Evolutionary conservation across 2,113 vertebrate genomes (phyloP).

Genomic region (Triplophysa rosa): DNA sequence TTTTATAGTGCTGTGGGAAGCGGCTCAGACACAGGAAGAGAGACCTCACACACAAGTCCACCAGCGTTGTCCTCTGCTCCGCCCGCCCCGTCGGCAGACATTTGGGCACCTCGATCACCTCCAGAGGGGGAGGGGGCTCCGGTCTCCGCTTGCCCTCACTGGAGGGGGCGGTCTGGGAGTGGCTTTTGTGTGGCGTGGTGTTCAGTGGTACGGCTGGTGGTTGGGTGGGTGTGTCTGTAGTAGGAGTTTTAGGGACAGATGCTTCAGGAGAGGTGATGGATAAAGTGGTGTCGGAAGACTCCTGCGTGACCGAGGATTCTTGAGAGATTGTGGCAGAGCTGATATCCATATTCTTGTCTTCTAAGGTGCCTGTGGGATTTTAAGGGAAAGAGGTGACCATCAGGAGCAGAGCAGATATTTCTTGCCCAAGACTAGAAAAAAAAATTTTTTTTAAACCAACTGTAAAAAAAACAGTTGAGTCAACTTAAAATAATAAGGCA

Average conservation of each 20-base stretch:
- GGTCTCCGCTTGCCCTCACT: conserved; percentile 80
- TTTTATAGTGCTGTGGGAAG: conserved; percentile 99
- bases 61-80: conserved; percentile 88
- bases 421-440: no score
- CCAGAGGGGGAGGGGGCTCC: conserved; percentile 66
- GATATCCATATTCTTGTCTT: conserved; percentile 54
- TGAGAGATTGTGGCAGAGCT: conserved; percentile 52
- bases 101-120: conserved; percentile 79
- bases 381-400: neutral
- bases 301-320: conserved; percentile 67
- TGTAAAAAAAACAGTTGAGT: no score
- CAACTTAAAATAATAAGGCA: no score
- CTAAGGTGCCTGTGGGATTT: conserved; percentile 23
- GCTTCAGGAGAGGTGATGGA: conserved; percentile 68
- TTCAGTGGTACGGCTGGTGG: conserved; percentile 55
- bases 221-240: conserved; percentile 59
- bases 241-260: conserved; percentile 63
- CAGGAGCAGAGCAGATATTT: neutral
- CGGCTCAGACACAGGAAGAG: conserved; percentile 92
- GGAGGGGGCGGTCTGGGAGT: conserved; percentile 53
- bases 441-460: no score
- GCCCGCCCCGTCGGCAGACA: conserved; percentile 77
- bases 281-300: conserved; percentile 66
- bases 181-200: conserved; percentile 42
- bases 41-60: conserved; percentile 85